Evolutionary conservation across 2,797 vertebrate genomes (phyloP).

Genomic region (Martes flavigula): DNA sequence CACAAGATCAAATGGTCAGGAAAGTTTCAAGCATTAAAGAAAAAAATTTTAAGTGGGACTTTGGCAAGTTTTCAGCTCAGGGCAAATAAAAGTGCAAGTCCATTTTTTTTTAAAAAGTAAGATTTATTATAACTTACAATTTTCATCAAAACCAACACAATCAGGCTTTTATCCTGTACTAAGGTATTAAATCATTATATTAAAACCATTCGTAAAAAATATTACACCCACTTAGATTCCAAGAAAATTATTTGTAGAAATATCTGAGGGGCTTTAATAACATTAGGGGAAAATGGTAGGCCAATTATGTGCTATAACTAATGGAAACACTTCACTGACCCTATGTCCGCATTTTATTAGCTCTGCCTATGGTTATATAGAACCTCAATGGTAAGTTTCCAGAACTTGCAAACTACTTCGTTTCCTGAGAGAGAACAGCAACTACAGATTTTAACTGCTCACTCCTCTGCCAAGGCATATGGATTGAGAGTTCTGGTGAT

Average conservation of each 20-base stretch:
- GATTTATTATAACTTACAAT: slow-evolving; percentile 85
- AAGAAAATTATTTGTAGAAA: slow-evolving; percentile 52
- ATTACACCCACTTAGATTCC: slow-evolving; percentile 49
- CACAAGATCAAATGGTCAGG: slow-evolving; percentile 81
- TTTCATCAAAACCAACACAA: slow-evolving; percentile 81
- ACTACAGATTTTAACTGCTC: neutral
- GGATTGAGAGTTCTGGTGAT: neutral
- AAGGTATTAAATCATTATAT: slow-evolving; percentile 62
- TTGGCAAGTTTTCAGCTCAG: slow-evolving; percentile 79
- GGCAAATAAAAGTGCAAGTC: slow-evolving; percentile 84
- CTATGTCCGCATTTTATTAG: neutral
- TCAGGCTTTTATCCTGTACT: slow-evolving; percentile 80
- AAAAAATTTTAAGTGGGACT: slow-evolving; percentile 77
- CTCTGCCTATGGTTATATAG: neutral
- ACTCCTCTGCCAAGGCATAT: neutral
- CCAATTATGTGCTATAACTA: neutral
- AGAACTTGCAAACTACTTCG: neutral
- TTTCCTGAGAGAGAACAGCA: neutral
- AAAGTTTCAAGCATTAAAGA: slow-evolving; percentile 78
- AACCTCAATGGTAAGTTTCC: neutral
- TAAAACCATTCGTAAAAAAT: slow-evolving; percentile 65
- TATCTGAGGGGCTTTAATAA: slow-evolving; percentile 14
- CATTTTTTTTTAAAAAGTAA: slow-evolving; percentile 74
- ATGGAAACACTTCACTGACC: neutral
- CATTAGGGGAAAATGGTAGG: neutral